Evolutionary conservation across 2,797 vertebrate genomes (phyloP).

Genomic region (Lerista edwardsae): DNA sequence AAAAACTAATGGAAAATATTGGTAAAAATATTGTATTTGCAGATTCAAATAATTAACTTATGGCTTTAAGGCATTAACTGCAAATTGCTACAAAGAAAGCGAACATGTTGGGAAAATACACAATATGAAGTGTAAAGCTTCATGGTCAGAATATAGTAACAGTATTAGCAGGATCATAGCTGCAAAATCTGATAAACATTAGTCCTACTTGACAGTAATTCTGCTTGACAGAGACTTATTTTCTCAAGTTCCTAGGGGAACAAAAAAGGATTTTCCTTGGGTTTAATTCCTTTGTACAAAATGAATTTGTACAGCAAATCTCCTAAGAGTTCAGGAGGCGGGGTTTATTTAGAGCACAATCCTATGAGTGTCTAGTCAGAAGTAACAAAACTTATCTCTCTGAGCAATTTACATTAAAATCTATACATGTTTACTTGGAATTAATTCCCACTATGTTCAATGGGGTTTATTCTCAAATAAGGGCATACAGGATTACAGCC

Average conservation of each 20-base stretch:
- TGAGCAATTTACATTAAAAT: background rate
- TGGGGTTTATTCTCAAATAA: no score
- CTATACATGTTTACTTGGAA: no score
- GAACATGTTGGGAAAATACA: constrained; percentile 10
- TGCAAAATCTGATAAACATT: constrained; percentile 17
- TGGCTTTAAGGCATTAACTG: background rate
- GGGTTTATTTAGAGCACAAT: no score
- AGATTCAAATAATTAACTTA: constrained; percentile 7
- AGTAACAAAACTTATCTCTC: background rate
- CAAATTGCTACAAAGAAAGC: background rate
- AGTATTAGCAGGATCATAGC: constrained; percentile 13
- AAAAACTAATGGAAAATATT: background rate
- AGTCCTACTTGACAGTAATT: constrained; percentile 3
- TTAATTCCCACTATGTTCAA: no score
- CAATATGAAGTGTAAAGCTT: background rate
- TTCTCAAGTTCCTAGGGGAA: constrained; percentile 39
- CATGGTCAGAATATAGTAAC: constrained; percentile 17
- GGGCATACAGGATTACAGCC: no score
- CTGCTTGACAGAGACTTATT: constrained; percentile 34
- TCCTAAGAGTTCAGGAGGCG: no score
- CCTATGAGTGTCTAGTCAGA: no score
- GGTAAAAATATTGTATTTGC: background rate
- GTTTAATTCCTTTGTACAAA: constrained; percentile 15
- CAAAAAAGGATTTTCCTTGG: constrained; percentile 37
- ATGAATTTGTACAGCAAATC: no score